Conservation (phyloP, 2,113 vertebrate species). For the Megaceryle torquata region DNA sequence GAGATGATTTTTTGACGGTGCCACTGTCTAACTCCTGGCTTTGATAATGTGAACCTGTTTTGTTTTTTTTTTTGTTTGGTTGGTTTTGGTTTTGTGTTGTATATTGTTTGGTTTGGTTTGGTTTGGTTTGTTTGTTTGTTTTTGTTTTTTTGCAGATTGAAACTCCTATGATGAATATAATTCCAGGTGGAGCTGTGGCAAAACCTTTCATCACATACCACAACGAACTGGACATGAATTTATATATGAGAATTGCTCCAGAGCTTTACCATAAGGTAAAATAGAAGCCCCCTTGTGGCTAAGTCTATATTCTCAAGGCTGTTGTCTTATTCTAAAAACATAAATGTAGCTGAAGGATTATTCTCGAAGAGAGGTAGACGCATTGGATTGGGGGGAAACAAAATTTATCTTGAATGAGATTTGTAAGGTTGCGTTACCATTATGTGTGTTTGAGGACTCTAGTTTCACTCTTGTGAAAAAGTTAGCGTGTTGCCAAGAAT, state of each 20-base stretch:
- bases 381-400: background rate
- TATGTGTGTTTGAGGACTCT: background rate
- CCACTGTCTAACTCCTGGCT: background rate
- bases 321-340: background rate
- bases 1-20: background rate
- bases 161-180: slow-evolving; percentile 98
- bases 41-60: background rate
- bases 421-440: background rate
- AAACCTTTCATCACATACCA: slow-evolving; percentile 95
- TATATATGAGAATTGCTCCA: slow-evolving; percentile 97
- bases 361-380: background rate
- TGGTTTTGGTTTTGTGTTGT: no score
- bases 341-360: background rate
- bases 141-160: slow-evolving; percentile 76
- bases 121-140: no score
- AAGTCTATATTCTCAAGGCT: background rate
- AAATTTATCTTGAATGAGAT: background rate
- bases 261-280: slow-evolving; percentile 98
- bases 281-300: background rate
- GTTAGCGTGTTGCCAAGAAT: background rate
- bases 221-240: slow-evolving; percentile 98
- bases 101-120: no score
- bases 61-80: no score
- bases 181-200: slow-evolving; percentile 94
- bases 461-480: background rate